Evolutionary conservation across 2,113 vertebrate genomes (phyloP).

Genomic region (Pogonocichla stellata): DNA sequence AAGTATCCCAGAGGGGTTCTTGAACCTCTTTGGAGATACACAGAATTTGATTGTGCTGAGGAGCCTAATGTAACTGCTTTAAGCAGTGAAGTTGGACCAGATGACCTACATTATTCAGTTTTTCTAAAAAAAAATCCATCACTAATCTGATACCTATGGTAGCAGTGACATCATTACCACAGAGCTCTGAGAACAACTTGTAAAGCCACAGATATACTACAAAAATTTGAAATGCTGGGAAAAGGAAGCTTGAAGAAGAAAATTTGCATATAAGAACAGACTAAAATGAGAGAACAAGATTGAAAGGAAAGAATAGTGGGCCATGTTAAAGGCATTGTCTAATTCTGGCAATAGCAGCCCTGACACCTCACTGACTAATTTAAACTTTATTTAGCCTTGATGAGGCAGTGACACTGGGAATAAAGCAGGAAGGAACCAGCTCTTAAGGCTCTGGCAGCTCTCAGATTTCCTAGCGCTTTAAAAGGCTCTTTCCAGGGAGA

Average conservation of each 20-base stretch:
- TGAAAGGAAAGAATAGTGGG: slow-evolving; percentile 16
- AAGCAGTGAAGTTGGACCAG: not conserved
- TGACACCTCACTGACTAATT: not conserved
- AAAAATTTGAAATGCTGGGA: not conserved
- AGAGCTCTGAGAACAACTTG: not conserved
- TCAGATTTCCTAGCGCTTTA: not conserved
- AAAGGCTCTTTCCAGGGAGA: not conserved
- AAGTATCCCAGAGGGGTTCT: not conserved
- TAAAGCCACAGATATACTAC: not conserved
- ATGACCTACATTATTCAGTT: not conserved
- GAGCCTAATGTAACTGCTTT: not conserved
- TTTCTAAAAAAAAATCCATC: not conserved
- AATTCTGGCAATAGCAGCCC: not conserved
- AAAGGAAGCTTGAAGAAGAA: not conserved
- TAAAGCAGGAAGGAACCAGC: not conserved
- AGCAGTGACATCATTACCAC: not conserved
- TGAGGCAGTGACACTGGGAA: not conserved
- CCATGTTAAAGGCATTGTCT: not conserved
- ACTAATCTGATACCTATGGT: not conserved
- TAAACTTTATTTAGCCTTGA: not conserved
- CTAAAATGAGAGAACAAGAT: not conserved
- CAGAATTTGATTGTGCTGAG: not conserved
- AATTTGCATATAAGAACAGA: not conserved
- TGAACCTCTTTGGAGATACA: not conserved
- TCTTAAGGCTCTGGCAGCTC: not conserved